Conservation (phyloP, 2,113 vertebrate genomes). For the Alosa alosa region DNA sequence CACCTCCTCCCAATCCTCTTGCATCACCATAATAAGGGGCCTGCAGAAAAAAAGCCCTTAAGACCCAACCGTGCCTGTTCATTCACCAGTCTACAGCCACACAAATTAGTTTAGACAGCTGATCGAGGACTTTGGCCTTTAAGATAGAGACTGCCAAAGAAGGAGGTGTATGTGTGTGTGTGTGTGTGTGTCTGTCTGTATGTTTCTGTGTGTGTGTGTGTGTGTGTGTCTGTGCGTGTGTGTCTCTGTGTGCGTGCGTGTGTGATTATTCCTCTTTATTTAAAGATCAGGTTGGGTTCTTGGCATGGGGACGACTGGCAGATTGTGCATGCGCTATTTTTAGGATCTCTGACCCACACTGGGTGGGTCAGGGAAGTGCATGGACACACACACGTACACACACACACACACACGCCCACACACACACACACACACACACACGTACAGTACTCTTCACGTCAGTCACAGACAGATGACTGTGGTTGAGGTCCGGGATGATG, state of each 20-base stretch:
- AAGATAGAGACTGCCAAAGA: not conserved
- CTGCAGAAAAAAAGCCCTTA: slow-evolving; percentile 55
- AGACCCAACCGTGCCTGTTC: slow-evolving; percentile 31
- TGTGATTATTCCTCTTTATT: not conserved
- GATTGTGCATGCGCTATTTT: not conserved
- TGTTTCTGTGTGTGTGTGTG: not conserved
- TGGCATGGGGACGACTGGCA: not conserved
- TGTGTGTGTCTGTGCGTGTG: not conserved
- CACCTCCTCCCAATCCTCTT: slow-evolving; percentile 65
- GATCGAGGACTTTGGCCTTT: not conserved
- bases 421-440: not conserved
- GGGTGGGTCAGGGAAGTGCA: slow-evolving; percentile 6
- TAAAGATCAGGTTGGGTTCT: not conserved
- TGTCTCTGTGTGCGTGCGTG: not conserved
- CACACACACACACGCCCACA: not conserved
- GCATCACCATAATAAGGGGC: slow-evolving; percentile 47
- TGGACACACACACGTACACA: not conserved
- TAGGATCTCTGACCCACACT: not conserved
- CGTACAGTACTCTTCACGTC: not conserved
- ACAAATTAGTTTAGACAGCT: slow-evolving; percentile 29
- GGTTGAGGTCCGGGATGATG: not conserved
- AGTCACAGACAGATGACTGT: not conserved
- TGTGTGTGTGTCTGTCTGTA: no score
- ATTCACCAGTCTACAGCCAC: slow-evolving; percentile 43
- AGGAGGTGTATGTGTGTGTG: not conserved